A percentile compares a stretch with the other conserved stretches of the same genome.
Evolutionary conservation across 2,888 invertebrate species (phyloP).

Genomic region (Ceramica pisi): DNA sequence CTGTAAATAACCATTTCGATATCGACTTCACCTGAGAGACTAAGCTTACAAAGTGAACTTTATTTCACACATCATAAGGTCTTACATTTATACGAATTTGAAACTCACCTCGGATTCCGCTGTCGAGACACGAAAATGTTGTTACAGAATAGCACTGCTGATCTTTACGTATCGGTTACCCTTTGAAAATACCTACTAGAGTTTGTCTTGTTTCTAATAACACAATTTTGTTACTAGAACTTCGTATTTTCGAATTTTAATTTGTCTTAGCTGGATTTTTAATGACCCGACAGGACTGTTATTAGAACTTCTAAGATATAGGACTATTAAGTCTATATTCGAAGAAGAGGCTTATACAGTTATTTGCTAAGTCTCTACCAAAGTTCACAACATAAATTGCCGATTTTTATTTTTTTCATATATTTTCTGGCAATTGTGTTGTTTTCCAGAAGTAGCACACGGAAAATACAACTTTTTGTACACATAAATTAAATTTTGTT

Average conservation of each 20-base stretch:
- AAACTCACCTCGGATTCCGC: too few species aligned
- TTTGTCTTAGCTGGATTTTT: background rate
- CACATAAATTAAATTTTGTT: too few species aligned
- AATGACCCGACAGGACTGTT: background rate
- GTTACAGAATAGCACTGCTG: too few species aligned
- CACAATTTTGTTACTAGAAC: background rate
- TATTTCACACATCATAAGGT: too few species aligned
- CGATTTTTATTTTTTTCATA: background rate
- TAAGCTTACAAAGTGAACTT: too few species aligned
- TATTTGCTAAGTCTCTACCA: conserved; percentile 1
- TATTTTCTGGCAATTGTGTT: background rate
- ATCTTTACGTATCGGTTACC: background rate
- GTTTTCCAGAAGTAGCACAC: too few species aligned
- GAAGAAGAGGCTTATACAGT: background rate
- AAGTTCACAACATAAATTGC: conserved; percentile 3
- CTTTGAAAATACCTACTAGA: background rate
- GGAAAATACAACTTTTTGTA: too few species aligned
- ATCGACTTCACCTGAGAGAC: too few species aligned
- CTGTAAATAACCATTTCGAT: too few species aligned
- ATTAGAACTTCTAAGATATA: background rate
- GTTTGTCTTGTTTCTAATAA: background rate
- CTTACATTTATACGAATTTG: too few species aligned
- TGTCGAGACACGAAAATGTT: too few species aligned
- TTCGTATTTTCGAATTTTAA: background rate
- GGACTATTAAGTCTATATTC: background rate